Evolutionary conservation across 1,140 invertebrate genomes (phyloP), one percentile per base, ranked within the genome.

Genomic region (Aphelinus atriplicis): DNA sequence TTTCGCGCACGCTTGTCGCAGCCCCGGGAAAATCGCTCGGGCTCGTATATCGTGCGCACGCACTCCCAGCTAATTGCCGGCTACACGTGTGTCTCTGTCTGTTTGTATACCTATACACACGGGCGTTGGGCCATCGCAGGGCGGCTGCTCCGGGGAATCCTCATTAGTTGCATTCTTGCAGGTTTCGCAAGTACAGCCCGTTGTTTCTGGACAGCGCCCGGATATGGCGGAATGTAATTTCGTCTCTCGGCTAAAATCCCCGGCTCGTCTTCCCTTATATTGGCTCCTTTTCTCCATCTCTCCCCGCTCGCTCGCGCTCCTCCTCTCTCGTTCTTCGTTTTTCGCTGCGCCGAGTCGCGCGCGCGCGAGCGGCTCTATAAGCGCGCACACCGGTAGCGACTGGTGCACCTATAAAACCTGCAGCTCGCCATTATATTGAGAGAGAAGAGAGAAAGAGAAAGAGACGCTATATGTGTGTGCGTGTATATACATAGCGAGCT

Each of bases 281-380:
- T 71, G 50, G 60, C 60, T 55, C 45, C 46, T 86, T 87, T 84
- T 85, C 84, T 77, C 78, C 78, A 82, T 83, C 80, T 71, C 57
- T 60, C 69, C 81, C 81, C 78, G 68, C 78, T 77, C 81, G 78
- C 81, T 78, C 78, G 77, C 78, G 77, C 56, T 47, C 57, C 48
- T 48, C 75, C 69, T 64, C 62, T 58, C 67, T 55, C 42, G 45
- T 65, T 56, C 65, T 43, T 75, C 67, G 45, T 63, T 47, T 56
- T 53, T 45, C 46, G 6, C 7, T 56, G 61, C 63, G 55, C 55
- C 67, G 43, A 26, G 26, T 26, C 26, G 26, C 26, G 26, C 26
- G 26, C 26, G 26, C 26, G 26, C 26, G 26, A 26, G 26, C 26
- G 26, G 26, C 26, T 26, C 26, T 26, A 26, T 26, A 26, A 63